phyloP scores from a whole-genome alignment of 1,140 invertebrate genomes.

The Drosophila mojavensis region DNA sequence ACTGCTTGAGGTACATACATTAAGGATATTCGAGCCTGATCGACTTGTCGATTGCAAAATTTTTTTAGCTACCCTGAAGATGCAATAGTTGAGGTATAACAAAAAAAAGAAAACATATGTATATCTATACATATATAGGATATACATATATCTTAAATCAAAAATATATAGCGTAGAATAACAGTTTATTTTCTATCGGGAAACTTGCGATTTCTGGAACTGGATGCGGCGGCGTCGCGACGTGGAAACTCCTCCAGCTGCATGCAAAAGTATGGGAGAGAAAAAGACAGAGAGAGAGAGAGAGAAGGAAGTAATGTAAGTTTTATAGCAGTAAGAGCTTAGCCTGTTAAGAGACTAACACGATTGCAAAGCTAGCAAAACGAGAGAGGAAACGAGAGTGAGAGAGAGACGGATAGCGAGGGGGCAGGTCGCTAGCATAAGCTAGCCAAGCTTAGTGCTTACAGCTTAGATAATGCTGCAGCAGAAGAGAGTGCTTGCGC shows the following conservation, averaged over 20 bases:
- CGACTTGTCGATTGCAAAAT: slow-evolving; percentile 24
- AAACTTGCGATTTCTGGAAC: slow-evolving; percentile 70
- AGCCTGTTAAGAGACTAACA: too few species aligned
- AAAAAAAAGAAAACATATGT: background rate
- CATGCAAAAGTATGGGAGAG: background rate
- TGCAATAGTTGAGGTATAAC: slow-evolving; percentile 24
- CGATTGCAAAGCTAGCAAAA: too few species aligned
- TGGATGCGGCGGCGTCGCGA: slow-evolving; percentile 64
- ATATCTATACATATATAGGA: background rate
- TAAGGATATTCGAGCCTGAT: slow-evolving; percentile 69
- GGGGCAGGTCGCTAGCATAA: too few species aligned
- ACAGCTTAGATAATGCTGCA: too few species aligned
- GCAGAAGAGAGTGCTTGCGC: too few species aligned
- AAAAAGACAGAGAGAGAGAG: background rate
- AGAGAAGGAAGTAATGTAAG: background rate
- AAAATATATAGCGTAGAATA: background rate
- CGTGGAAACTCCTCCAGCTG: slow-evolving; percentile 77
- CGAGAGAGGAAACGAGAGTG: too few species aligned
- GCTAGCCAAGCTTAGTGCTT: too few species aligned
- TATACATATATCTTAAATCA: background rate
- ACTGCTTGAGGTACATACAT: slow-evolving; percentile 77
- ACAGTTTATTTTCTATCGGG: slow-evolving; percentile 72
- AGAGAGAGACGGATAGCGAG: too few species aligned
- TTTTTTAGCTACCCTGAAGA: slow-evolving; percentile 52
- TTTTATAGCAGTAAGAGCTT: background rate